Conservation (phyloP, 2,113 vertebrate species). For the Coregonus clupeaformis region DNA sequence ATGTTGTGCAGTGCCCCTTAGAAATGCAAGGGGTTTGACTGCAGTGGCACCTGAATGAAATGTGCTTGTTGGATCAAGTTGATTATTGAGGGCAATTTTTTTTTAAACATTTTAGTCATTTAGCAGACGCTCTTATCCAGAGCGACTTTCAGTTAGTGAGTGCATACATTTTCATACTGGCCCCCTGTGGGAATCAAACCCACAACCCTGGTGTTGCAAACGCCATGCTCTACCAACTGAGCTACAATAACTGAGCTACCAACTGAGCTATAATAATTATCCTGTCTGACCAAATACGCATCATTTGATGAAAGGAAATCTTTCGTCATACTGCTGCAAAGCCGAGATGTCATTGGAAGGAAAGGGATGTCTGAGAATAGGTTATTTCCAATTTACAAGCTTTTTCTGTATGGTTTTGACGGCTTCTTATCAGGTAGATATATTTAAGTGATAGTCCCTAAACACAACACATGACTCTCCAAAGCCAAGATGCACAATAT, state of each 20-base stretch:
- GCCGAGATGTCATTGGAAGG: slow-evolving; percentile 17
- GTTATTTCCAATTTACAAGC: slow-evolving; percentile 33
- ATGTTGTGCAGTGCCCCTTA: background rate
- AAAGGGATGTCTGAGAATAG: slow-evolving; percentile 2
- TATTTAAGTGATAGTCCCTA: background rate
- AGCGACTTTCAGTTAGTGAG: too few species aligned
- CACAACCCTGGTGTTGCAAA: too few species aligned
- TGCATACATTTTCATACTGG: too few species aligned
- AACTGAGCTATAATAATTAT: too few species aligned
- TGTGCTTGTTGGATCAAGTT: slow-evolving; percentile 37
- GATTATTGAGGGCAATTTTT: slow-evolving; percentile 36
- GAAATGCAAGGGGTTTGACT: slow-evolving; percentile 16
- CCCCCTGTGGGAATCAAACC: too few species aligned
- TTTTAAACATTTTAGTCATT: too few species aligned
- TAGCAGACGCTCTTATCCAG: too few species aligned
- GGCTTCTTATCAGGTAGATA: background rate
- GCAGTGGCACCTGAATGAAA: slow-evolving; percentile 24
- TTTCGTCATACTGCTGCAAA: slow-evolving; percentile 28
- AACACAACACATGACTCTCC: background rate
- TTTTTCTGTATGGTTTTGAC: slow-evolving; percentile 14
- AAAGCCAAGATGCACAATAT: background rate
- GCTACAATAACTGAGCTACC: too few species aligned
- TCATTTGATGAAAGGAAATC: slow-evolving; percentile 45
- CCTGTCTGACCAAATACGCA: slow-evolving; percentile 44
- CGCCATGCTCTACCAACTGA: too few species aligned